phyloP scores from a whole-genome alignment of 2,113 vertebrate genomes.

The Sporophila hypoxantha region DNA sequence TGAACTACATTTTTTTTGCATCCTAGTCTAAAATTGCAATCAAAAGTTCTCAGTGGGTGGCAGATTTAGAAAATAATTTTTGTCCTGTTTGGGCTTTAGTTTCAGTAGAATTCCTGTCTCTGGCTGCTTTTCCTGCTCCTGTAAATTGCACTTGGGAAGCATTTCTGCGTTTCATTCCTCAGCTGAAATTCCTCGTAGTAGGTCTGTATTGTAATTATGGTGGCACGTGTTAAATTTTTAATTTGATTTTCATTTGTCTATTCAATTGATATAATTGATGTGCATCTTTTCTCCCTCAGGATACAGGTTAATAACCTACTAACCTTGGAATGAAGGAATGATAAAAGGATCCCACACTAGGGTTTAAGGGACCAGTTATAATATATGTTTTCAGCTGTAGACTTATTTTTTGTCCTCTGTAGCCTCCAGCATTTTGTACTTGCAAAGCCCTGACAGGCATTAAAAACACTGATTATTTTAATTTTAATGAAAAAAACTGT shows the following conservation, averaged over 20 bases:
- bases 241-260: slow-evolving; percentile 66
- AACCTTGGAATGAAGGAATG: slow-evolving; percentile 52
- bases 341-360: slow-evolving; percentile 49
- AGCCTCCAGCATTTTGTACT: slow-evolving; percentile 15
- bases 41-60: slow-evolving; percentile 38
- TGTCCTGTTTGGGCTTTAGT: background rate
- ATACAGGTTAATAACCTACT: slow-evolving; percentile 62
- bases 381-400: slow-evolving; percentile 33
- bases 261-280: slow-evolving; percentile 56
- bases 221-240: slow-evolving; percentile 59
- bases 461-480: slow-evolving; percentile 49
- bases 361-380: slow-evolving; percentile 46
- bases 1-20: slow-evolving; percentile 12
- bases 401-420: slow-evolving; percentile 39
- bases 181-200: slow-evolving; percentile 43
- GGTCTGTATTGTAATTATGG: slow-evolving; percentile 34
- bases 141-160: slow-evolving; percentile 13
- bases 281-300: slow-evolving; percentile 35
- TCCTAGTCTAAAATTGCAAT: slow-evolving; percentile 18
- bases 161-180: background rate
- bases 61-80: background rate
- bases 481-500: background rate
- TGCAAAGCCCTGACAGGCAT: slow-evolving; percentile 12
- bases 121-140: background rate
- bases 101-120: background rate